Evolutionary conservation across 2,113 vertebrate species (phyloP).

Genomic region (Tragelaphus scriptus): DNA sequence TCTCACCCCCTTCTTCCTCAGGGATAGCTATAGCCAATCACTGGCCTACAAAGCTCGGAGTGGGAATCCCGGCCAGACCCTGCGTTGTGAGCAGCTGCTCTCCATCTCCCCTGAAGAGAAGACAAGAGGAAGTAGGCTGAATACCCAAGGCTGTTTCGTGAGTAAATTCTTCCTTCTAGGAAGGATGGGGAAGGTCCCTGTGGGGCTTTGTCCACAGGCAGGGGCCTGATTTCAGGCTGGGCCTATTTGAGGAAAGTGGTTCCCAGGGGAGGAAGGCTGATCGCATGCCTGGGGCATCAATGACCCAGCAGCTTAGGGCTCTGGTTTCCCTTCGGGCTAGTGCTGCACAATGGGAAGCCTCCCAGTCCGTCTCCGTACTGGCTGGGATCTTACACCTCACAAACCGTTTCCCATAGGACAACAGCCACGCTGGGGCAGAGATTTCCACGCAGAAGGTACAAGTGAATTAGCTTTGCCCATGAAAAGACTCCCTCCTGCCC

Average conservation of each 20-base stretch:
- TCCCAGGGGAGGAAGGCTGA: conserved; percentile 29
- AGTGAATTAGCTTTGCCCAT: neutral
- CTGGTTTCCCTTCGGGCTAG: neutral
- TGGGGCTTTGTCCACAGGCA: neutral
- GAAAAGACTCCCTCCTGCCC: neutral
- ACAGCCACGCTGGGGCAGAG: neutral
- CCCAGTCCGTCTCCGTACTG: neutral
- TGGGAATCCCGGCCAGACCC: neutral
- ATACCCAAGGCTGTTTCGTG: conserved; percentile 36
- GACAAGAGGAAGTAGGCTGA: conserved; percentile 41
- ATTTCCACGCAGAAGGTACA: conserved; percentile 15
- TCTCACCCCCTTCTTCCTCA: conserved; percentile 28
- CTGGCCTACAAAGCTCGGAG: neutral
- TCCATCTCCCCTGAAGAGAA: conserved; percentile 32
- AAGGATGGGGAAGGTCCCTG: conserved; percentile 30
- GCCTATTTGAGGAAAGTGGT: conserved; percentile 27
- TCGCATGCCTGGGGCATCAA: neutral
- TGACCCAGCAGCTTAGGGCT: conserved; percentile 1
- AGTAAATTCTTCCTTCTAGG: conserved; percentile 49
- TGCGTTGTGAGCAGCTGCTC: conserved; percentile 39
- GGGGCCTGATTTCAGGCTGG: neutral
- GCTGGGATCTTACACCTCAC: neutral
- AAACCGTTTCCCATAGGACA: neutral
- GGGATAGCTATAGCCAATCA: neutral
- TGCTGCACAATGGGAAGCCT: neutral